Evolutionary conservation across 2,797 vertebrate genomes (phyloP).

Genomic region (Semaprochilodus insignis): DNA sequence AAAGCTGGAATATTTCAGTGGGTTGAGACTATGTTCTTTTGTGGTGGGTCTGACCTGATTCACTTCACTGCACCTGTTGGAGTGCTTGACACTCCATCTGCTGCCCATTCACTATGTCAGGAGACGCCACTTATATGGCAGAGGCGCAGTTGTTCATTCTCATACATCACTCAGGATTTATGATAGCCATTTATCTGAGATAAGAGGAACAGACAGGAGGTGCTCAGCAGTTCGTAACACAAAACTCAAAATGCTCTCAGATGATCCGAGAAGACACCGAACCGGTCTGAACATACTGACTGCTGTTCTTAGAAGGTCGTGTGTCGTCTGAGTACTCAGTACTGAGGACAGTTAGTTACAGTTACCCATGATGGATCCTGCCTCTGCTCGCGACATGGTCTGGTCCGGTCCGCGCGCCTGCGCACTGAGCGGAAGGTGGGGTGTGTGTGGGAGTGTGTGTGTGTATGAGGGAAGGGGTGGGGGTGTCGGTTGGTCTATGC

Average conservation of each 20-base stretch:
- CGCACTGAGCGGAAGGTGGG: conserved; percentile 54
- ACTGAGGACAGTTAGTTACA: too few species aligned
- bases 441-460: conserved; percentile 2
- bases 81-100: conserved; percentile 24
- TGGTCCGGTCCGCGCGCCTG: conserved; percentile 18
- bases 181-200: background rate
- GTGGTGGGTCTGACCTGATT: conserved; percentile 46
- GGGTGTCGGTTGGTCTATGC: conserved; percentile 53
- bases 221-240: too few species aligned
- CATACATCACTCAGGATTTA: background rate
- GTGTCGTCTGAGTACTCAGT: too few species aligned
- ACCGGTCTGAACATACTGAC: background rate
- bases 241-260: background rate
- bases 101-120: conserved; percentile 20
- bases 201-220: background rate
- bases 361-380: background rate
- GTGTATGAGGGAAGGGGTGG: background rate
- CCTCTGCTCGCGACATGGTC: background rate
- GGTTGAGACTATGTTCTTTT: background rate
- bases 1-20: background rate
- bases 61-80: conserved; percentile 55
- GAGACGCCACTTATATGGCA: background rate
- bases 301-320: background rate
- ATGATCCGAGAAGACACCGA: background rate
- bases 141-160: background rate